Base-by-base conservation (phyloP, 2,888 invertebrate species). In the Pyrrhia umbra region DNA sequence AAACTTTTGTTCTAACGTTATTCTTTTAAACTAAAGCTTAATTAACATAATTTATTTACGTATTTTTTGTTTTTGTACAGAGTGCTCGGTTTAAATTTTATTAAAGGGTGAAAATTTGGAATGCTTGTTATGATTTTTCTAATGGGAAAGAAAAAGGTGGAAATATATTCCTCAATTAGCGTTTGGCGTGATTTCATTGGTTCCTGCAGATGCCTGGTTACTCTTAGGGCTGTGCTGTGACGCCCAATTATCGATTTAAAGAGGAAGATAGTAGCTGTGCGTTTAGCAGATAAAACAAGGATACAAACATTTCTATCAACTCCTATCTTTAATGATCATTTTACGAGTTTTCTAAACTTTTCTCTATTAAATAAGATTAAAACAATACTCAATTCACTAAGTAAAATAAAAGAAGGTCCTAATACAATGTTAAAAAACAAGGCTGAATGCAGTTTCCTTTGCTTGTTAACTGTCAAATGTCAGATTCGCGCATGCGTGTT, bases 401-500 rank as follows among this genome's bases (percentile, higher is more conserved):
- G 0, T n/a, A 6, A 9, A 6, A n/a, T 18, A 10, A 39, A 18
- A 15, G 21, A 1, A 1, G 1, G 5, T 25, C 2, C 4, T 4
- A 25, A 25, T 0, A 16, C 42, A 0, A 2, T 6, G 16, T 20
- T 0, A 0, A 34, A 42, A 15, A n/a, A 2, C 4, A 1, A 39
- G 42, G 15, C 42, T 37, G 59, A 20, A 59, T 39, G 25, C 8
- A 1, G 13, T 13, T 47, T 8, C 10, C 10, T 49, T 39, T 25
- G 50, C 50, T 5, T 16, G 10, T 23, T 30, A 45, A 23, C 6
- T 49, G 23, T 49, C 37, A 59, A 37, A 30, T 13, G 20, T 9
- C 6, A 45, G 2, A 6, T 45, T 45, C 10, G 68, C 61, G 68
- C 69, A 39, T 66, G 66, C 68, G 66, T n/a, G 3, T 2, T 59